Evolutionary conservation across 2,888 invertebrate genomes (phyloP).

Genomic region (Iphiclides podalirius): DNA sequence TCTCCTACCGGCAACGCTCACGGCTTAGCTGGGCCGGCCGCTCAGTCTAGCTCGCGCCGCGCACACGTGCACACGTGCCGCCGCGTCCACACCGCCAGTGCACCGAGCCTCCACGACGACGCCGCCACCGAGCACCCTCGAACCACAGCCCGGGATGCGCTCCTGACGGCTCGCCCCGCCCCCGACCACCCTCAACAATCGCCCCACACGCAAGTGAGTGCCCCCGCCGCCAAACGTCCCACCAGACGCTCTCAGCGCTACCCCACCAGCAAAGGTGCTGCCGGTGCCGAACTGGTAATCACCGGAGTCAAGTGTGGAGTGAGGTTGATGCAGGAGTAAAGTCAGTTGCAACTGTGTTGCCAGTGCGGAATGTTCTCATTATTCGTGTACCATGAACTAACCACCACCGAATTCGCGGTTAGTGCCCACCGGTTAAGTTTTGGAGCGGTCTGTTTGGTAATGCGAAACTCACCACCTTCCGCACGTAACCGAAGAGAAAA

Average conservation of each 20-base stretch:
- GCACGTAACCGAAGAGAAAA: too few relatives aligned
- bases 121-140: slow-evolving; percentile 35
- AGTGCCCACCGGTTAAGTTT: too few relatives aligned
- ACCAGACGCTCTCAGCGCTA: neutral
- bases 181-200: neutral
- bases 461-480: too few relatives aligned
- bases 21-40: slow-evolving; percentile 23
- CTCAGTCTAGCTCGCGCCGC: slow-evolving; percentile 43
- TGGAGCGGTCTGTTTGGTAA: too few relatives aligned
- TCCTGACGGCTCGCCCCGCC: slow-evolving; percentile 53
- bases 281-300: too few relatives aligned
- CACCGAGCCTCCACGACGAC: slow-evolving; percentile 35
- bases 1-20: slow-evolving; percentile 27
- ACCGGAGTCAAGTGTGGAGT: too few relatives aligned
- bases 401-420: too few relatives aligned
- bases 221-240: neutral
- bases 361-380: too few relatives aligned
- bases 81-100: slow-evolving; percentile 24
- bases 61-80: slow-evolving; percentile 34
- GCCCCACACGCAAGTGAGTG: neutral
- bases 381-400: too few relatives aligned
- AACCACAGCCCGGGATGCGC: slow-evolving; percentile 45
- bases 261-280: too few relatives aligned
- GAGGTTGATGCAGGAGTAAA: too few relatives aligned
- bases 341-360: too few relatives aligned